Percentiles rank a stretch among this genome's conserved stretches.
phyloP scores from a whole-genome alignment of 2,113 vertebrate genomes.

The Engystomops pustulosus region DNA sequence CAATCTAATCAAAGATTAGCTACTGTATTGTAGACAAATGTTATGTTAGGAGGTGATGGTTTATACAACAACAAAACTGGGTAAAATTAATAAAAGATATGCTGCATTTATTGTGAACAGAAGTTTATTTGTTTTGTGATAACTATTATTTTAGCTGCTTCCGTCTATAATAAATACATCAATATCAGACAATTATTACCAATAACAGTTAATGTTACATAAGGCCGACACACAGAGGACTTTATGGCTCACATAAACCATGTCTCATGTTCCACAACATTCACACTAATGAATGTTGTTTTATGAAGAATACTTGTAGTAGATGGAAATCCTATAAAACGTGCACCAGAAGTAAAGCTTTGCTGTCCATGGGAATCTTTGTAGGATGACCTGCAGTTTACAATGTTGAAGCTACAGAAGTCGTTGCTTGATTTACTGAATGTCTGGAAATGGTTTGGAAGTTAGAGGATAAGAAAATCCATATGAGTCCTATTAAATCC shows the following conservation, averaged over 20 bases:
- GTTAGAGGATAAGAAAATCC: slow-evolving; percentile 40
- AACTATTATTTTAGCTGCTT: background rate
- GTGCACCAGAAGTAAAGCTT: background rate
- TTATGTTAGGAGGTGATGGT: too few species aligned
- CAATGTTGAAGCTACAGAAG: background rate
- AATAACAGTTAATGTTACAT: background rate
- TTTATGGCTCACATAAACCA: background rate
- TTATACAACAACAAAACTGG: too few species aligned
- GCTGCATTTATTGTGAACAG: background rate
- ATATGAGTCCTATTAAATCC: slow-evolving; percentile 40
- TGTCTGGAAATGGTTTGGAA: slow-evolving; percentile 44
- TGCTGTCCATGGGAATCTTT: slow-evolving; percentile 27
- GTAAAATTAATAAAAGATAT: background rate
- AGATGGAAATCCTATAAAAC: background rate
- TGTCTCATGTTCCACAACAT: background rate
- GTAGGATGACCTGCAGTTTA: slow-evolving; percentile 21
- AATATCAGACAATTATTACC: background rate
- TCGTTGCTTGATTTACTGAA: slow-evolving; percentile 13
- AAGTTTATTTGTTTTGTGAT: background rate
- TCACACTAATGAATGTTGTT: background rate
- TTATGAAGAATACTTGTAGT: background rate
- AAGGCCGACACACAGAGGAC: background rate
- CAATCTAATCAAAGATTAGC: too few species aligned
- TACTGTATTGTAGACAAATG: too few species aligned
- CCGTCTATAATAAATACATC: background rate